These are phyloP conservation scores for Dinocampus coccinellae DNA, from an alignment of 2,888 invertebrate genomes.

Conservation along the genomic window DNA sequence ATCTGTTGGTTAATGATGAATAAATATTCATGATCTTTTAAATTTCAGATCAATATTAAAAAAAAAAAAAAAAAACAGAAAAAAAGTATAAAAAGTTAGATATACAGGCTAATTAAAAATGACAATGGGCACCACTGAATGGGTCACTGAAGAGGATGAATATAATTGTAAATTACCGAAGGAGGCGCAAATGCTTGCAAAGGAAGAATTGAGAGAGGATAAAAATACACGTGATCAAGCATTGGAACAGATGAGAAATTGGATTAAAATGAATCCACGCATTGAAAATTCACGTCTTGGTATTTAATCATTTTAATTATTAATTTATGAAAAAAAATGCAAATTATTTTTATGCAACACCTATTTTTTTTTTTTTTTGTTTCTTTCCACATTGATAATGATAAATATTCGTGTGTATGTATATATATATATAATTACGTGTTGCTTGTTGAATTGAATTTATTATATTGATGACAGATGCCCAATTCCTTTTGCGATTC, in stretches of 20 bases:
- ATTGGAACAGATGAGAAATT: conserved; percentile 76
- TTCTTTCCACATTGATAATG: background rate
- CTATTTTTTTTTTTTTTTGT: background rate
- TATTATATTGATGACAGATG: conserved; percentile 70
- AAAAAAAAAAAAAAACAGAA: background rate
- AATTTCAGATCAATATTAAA: background rate
- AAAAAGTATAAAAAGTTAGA: background rate
- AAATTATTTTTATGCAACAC: no score
- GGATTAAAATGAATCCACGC: conserved; percentile 80
- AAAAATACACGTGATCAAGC: conserved; percentile 76
- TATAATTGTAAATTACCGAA: conserved; percentile 75
- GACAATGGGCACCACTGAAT: conserved; percentile 62
- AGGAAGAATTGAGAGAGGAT: conserved; percentile 79
- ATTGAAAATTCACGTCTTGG: conserved; percentile 79
- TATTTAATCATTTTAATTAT: conserved; percentile 62
- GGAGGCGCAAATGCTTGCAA: conserved; percentile 76
- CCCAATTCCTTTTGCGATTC: conserved; percentile 80
- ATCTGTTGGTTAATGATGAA: background rate
- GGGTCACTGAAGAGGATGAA: conserved; percentile 76
- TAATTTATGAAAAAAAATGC: no score
- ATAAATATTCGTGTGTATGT: no score
- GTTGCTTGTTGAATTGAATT: background rate
- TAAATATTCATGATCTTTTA: background rate
- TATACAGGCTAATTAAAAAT: background rate
- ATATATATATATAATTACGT: no score